Conservation (phyloP, 2,797 vertebrate genomes). For the Poeciliopsis turneri region DNA sequence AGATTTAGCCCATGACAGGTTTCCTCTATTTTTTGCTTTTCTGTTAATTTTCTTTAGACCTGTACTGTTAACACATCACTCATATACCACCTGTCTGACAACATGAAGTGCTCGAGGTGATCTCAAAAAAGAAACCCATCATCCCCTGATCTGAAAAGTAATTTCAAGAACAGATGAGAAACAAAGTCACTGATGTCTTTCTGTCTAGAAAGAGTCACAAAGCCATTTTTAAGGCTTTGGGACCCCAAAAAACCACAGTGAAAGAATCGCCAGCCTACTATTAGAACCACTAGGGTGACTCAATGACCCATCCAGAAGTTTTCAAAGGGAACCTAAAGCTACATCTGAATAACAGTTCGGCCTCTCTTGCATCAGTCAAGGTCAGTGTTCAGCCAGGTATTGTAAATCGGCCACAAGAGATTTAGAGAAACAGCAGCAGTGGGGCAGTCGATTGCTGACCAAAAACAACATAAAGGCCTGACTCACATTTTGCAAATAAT, state of each 20-base stretch:
- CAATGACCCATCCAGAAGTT: not conserved
- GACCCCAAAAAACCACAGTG: not conserved
- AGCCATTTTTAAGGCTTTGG: not conserved
- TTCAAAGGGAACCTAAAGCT: not conserved
- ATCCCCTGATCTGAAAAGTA: not conserved
- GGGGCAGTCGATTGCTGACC: not conserved
- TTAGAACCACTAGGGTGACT: not conserved
- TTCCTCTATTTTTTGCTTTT: not conserved
- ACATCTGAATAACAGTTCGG: not conserved
- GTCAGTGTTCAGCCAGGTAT: not conserved
- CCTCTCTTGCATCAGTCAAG: not conserved
- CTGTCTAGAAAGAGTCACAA: not conserved
- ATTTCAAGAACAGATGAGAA: not conserved
- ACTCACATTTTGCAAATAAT: not conserved
- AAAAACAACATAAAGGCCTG: not conserved
- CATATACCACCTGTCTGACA: not conserved
- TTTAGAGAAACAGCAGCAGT: not conserved
- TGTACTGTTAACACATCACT: not conserved
- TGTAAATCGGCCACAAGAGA: not conserved
- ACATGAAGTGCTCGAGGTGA: not conserved
- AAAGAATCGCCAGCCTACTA: not conserved
- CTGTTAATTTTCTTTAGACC: not conserved
- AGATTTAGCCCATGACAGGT: not conserved
- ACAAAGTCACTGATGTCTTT: not conserved
- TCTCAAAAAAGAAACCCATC: not conserved